Evolutionary conservation across 2,888 invertebrate species (phyloP).

Genomic region (Luperina nickerlii): DNA sequence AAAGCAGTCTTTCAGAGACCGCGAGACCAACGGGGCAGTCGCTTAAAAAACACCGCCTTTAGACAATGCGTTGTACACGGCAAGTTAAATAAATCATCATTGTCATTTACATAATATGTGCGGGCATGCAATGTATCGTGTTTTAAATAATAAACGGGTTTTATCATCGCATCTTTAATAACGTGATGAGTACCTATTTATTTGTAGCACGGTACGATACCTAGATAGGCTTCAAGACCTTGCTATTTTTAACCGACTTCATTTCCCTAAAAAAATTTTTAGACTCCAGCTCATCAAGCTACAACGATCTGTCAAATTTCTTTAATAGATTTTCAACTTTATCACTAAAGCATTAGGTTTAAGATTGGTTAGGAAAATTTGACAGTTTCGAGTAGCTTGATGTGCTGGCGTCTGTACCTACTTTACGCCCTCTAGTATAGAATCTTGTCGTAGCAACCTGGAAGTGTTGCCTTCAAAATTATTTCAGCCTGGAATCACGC

Average conservation of each 20-base stretch:
- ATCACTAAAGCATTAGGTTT: no score
- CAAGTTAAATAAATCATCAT: conserved; percentile 26
- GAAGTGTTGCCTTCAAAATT: background rate
- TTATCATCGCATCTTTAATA: conserved; percentile 42
- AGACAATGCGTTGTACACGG: conserved; percentile 11
- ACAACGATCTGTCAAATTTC: no score
- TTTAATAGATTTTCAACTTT: no score
- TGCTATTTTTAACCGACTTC: background rate
- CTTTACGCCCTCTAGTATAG: no score
- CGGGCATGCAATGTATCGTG: conserved; percentile 56
- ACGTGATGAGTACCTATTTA: conserved; percentile 11
- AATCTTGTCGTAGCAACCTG: background rate
- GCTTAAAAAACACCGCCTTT: background rate
- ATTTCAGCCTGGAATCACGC: background rate
- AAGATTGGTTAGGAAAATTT: no score
- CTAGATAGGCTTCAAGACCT: background rate
- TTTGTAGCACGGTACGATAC: background rate
- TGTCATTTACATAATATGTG: conserved; percentile 46
- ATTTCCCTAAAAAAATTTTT: no score
- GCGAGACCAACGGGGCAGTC: background rate
- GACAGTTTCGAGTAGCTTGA: no score
- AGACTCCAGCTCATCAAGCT: no score
- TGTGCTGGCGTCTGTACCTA: no score
- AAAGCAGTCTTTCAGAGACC: background rate
- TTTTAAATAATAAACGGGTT: conserved; percentile 40